Evolutionary conservation across 2,797 vertebrate genomes (phyloP).

Genomic region (Hylomyscus alleni): DNA sequence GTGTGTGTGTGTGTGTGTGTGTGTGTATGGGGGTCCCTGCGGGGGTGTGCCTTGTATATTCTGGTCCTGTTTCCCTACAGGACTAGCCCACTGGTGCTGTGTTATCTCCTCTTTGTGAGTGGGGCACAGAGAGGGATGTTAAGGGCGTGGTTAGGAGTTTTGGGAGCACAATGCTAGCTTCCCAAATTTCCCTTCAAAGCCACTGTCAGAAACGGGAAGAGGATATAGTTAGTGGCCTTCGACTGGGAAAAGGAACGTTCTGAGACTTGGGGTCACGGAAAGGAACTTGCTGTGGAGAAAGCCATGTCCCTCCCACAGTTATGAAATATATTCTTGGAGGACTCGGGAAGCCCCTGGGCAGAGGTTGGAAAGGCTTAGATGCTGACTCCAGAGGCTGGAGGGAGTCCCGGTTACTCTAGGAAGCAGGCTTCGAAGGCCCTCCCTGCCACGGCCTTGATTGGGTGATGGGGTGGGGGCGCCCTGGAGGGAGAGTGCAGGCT

Average conservation of each 20-base stretch:
- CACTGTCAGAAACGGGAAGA: slow-evolving; percentile 69
- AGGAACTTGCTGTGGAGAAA: neutral
- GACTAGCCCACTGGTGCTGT: neutral
- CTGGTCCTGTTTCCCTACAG: neutral
- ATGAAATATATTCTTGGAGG: slow-evolving; percentile 68
- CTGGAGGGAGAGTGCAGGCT: neutral
- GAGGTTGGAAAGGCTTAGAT: neutral
- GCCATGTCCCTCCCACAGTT: neutral
- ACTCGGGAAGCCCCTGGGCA: slow-evolving; percentile 52
- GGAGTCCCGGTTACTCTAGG: neutral
- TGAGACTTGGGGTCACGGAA: neutral
- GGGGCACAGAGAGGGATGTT: neutral
- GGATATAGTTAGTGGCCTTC: neutral
- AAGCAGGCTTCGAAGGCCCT: neutral
- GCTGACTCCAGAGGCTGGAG: neutral
- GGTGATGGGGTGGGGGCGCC: neutral
- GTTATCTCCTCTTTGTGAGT: neutral
- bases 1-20: no score
- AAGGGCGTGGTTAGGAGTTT: neutral
- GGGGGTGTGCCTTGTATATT: neutral
- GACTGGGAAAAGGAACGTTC: slow-evolving; percentile 13
- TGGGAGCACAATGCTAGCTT: neutral
- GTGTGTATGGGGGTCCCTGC: no score
- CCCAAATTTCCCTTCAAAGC: neutral
- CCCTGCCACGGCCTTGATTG: neutral